These are phyloP conservation scores for Oryzaephilus surinamensis DNA, from an alignment of 1,140 invertebrate genomes.

Conservation along the genomic window DNA sequence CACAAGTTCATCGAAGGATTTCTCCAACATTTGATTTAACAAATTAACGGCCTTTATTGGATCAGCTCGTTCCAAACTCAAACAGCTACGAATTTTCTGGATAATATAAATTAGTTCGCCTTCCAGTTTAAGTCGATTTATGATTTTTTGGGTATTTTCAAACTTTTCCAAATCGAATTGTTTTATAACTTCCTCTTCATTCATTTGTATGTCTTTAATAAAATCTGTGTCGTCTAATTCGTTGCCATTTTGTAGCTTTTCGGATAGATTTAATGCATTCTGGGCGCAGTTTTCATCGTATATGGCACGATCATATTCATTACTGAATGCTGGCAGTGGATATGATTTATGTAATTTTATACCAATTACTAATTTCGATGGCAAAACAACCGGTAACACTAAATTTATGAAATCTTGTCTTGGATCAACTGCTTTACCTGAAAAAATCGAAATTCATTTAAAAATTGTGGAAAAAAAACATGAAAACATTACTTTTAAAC, in stretches of 20 bases:
- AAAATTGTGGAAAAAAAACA: no score
- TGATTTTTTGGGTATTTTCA: slow-evolving; percentile 18
- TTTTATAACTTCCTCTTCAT: slow-evolving; percentile 29
- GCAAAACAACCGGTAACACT: slow-evolving; percentile 22
- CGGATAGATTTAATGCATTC: slow-evolving; percentile 6
- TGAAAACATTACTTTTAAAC: no score
- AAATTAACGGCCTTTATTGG: slow-evolving; percentile 38
- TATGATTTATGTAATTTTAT: slow-evolving; percentile 21
- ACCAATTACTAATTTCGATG: slow-evolving; percentile 16
- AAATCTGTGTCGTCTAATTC: slow-evolving; percentile 2
- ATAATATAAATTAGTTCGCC: slow-evolving; percentile 25
- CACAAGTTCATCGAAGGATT: slow-evolving; percentile 62
- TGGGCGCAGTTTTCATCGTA: slow-evolving; percentile 22
- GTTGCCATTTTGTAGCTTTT: slow-evolving; percentile 7
- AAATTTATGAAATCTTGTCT: no score
- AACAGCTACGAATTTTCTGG: slow-evolving; percentile 24
- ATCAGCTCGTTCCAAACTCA: slow-evolving; percentile 36
- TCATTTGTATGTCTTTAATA: slow-evolving; percentile 15
- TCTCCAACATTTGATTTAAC: slow-evolving; percentile 47
- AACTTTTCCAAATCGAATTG: slow-evolving; percentile 35
- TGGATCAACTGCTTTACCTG: no score
- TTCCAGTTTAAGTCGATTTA: slow-evolving; percentile 24
- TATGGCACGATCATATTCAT: slow-evolving; percentile 24
- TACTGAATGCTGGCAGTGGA: slow-evolving; percentile 14
- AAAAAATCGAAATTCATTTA: no score